These are phyloP conservation scores for Fabriciana adippe DNA, from an alignment of 2,888 invertebrate species.

Conservation along the genomic window DNA sequence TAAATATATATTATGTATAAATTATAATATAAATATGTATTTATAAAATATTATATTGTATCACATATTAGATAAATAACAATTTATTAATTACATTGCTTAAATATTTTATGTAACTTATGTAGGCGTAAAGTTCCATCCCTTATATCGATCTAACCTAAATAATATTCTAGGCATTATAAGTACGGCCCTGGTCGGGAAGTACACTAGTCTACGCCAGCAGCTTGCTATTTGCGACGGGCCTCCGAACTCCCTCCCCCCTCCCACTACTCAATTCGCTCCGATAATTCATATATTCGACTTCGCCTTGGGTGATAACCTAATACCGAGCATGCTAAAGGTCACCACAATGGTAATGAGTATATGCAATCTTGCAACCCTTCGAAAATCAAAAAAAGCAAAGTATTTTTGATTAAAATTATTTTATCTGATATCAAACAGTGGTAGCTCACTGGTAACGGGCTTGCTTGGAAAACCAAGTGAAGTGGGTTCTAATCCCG, in stretches of 20 bases:
- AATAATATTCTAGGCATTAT: constrained; percentile 15
- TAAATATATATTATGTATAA: too few species aligned
- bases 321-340: constrained; percentile 24
- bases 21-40: too few species aligned
- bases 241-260: constrained; percentile 60
- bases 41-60: too few species aligned
- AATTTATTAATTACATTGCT: not conserved
- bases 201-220: constrained; percentile 69
- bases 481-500: too few species aligned
- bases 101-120: not conserved
- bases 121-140: not conserved
- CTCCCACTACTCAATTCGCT: constrained; percentile 50
- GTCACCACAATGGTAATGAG: constrained; percentile 17
- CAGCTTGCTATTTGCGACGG: constrained; percentile 77
- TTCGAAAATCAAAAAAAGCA: not conserved
- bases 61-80: not conserved
- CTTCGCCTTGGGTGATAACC: constrained; percentile 43
- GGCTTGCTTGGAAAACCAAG: too few species aligned
- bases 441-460: too few species aligned
- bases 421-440: too few species aligned
- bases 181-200: constrained; percentile 62
- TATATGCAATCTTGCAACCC: constrained; percentile 12
- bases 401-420: too few species aligned
- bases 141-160: constrained; percentile 24
- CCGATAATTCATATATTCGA: constrained; percentile 56